Conservation (phyloP, 2,888 invertebrate genomes). For the Tipula unca region DNA sequence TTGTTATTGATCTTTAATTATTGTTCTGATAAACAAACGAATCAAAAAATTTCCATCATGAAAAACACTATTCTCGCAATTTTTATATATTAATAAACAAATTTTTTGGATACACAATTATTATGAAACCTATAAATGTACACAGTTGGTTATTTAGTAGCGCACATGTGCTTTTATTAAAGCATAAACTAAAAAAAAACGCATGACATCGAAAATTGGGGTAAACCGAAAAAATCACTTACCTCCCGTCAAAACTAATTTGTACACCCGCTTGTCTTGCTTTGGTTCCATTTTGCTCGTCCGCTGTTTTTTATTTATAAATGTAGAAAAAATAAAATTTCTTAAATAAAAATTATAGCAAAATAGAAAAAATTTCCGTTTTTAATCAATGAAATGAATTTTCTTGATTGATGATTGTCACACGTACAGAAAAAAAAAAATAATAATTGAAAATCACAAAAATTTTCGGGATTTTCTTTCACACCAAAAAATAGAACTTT, state of each 20-base stretch:
- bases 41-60: background rate
- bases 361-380: background rate
- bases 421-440: background rate
- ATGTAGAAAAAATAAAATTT: background rate
- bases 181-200: background rate
- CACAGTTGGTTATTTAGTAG: background rate
- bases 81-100: background rate
- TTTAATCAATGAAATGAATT: background rate
- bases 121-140: background rate
- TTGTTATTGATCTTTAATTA: background rate
- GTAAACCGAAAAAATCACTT: slow-evolving; percentile 38
- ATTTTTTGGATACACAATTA: slow-evolving; percentile 17
- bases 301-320: background rate
- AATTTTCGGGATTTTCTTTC: background rate
- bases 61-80: background rate
- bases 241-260: slow-evolving; percentile 85
- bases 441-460: background rate
- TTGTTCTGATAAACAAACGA: background rate
- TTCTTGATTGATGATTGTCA: background rate
- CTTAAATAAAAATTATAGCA: background rate
- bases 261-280: slow-evolving; percentile 61
- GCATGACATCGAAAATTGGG: background rate
- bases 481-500: background rate
- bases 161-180: background rate
- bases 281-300: background rate